Evolutionary conservation across 2,797 vertebrate genomes (phyloP).

Genomic region (Eupleurogrammus muticus): DNA sequence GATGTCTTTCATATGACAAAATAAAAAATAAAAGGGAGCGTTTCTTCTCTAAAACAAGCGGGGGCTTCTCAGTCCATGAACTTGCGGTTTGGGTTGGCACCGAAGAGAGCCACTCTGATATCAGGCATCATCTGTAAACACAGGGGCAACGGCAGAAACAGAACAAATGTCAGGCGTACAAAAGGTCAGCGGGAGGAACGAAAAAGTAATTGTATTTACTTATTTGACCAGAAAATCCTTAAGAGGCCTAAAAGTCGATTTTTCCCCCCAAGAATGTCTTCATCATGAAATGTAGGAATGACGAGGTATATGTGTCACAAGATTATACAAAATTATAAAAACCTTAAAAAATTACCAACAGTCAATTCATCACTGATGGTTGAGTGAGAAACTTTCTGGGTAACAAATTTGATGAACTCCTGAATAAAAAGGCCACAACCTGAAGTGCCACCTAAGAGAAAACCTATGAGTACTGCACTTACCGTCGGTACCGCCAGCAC

Average conservation of each 20-base stretch:
- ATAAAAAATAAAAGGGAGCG: conserved; percentile 64
- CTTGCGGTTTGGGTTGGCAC: conserved; percentile 94
- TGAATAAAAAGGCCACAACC: neutral
- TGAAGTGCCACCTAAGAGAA: too few relatives aligned
- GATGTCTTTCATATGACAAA: conserved; percentile 66
- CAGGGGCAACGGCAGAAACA: neutral
- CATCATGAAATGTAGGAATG: neutral
- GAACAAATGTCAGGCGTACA: neutral
- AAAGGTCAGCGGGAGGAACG: too few relatives aligned
- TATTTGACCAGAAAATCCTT: neutral
- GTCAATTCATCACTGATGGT: too few relatives aligned
- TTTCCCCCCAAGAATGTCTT: neutral
- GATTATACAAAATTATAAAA: neutral
- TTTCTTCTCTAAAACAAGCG: conserved; percentile 6
- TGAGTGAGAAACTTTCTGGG: too few relatives aligned
- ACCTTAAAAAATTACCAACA: too few relatives aligned
- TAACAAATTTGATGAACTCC: too few relatives aligned
- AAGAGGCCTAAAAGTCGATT: neutral
- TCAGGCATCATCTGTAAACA: conserved; percentile 96
- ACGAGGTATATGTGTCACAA: neutral
- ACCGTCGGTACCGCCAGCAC: neutral
- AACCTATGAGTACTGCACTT: neutral
- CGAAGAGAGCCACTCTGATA: conserved; percentile 93
- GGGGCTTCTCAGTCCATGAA: conserved; percentile 90
- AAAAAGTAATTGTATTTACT: neutral